Conservation (phyloP, 2,797 vertebrate species). For the Ctenosaura bakeri region DNA sequence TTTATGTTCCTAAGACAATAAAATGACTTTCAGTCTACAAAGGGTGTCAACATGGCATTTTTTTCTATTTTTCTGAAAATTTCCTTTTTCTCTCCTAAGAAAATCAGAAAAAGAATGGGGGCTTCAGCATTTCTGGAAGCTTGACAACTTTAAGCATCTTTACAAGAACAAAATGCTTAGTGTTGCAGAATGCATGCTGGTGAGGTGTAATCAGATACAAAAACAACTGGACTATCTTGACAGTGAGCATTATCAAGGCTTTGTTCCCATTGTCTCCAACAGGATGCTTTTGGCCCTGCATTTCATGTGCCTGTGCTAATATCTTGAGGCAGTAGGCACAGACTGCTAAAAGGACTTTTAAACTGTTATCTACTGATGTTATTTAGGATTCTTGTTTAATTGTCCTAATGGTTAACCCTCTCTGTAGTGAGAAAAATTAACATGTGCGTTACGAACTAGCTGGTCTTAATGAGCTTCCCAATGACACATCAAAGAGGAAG, state of each 20-base stretch:
- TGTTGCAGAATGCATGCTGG: neutral
- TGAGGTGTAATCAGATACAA: too few species aligned
- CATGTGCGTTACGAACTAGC: constrained; percentile 42
- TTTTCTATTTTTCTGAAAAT: neutral
- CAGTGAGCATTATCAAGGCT: neutral
- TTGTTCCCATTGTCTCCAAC: neutral
- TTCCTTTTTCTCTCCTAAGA: neutral
- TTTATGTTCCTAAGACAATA: too few species aligned
- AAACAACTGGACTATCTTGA: neutral
- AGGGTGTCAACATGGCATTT: neutral
- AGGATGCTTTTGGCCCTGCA: neutral
- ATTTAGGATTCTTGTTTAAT: constrained; percentile 31
- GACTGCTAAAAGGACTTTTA: neutral
- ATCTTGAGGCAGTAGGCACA: neutral
- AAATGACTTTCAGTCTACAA: too few species aligned
- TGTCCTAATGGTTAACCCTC: constrained; percentile 55
- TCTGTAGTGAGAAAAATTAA: constrained; percentile 46
- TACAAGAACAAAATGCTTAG: neutral
- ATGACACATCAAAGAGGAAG: constrained; percentile 50
- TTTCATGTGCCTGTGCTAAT: neutral
- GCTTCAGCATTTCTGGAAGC: too few species aligned
- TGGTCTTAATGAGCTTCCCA: constrained; percentile 62
- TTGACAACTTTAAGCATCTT: neutral
- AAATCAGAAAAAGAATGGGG: too few species aligned
- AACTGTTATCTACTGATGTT: constrained; percentile 25